Conservation (phyloP, 2,888 invertebrate species). For the Xestobium rufovillosum region DNA sequence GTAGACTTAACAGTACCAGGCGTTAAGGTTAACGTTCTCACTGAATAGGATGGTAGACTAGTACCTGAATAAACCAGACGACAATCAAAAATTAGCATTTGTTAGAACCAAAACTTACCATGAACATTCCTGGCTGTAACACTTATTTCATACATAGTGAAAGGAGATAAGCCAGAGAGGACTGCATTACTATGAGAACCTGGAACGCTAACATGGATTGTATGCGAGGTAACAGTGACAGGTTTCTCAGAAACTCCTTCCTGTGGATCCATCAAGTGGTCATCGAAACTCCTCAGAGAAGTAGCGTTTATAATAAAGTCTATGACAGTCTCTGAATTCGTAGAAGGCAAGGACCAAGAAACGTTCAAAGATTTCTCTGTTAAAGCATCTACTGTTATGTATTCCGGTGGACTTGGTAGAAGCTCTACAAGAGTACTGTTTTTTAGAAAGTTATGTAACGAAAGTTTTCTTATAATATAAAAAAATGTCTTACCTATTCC, state of each 20-base stretch:
- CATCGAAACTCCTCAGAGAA: slow-evolving; percentile 61
- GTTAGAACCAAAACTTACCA: too few species aligned
- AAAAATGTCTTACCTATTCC: slow-evolving; percentile 53
- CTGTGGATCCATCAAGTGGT: slow-evolving; percentile 46
- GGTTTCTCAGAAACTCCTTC: slow-evolving; percentile 29
- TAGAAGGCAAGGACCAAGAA: slow-evolving; percentile 60
- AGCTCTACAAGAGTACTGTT: slow-evolving; percentile 49
- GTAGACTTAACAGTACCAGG: slow-evolving; percentile 55
- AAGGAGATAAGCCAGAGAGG: slow-evolving; percentile 59
- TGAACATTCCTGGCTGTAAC: too few species aligned
- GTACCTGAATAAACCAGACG: too few species aligned
- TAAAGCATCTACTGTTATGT: slow-evolving; percentile 63
- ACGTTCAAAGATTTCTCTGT: slow-evolving; percentile 66
- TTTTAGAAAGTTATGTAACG: background rate
- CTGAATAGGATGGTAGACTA: slow-evolving; percentile 66
- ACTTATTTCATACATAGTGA: slow-evolving; percentile 80
- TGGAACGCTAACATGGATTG: slow-evolving; percentile 50
- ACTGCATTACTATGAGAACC: slow-evolving; percentile 52
- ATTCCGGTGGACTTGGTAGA: slow-evolving; percentile 67
- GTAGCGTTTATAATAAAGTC: slow-evolving; percentile 68
- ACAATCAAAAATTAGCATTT: too few species aligned
- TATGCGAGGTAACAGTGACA: slow-evolving; percentile 37
- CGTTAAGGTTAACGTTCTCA: slow-evolving; percentile 65
- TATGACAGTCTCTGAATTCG: slow-evolving; percentile 56
- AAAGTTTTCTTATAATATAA: background rate